Base-by-base conservation (phyloP, 2,113 vertebrate species). In the Beaufortia kweichowensis region DNA sequence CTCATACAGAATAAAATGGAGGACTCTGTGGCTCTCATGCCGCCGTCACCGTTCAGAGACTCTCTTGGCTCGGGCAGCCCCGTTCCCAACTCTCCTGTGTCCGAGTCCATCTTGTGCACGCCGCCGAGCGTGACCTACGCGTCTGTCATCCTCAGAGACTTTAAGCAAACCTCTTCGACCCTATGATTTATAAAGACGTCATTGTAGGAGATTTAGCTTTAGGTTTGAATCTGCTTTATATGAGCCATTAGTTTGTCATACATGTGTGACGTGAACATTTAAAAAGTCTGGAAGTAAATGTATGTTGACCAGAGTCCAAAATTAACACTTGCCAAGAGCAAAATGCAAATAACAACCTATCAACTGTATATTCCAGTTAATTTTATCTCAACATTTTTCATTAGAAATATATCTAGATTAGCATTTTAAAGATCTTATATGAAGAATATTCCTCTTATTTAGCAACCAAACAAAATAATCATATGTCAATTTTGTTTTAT, bases 81-180 rank as follows among this genome's bases (percentile, higher is more conserved):
- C 0, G 88, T 90, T 69, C 93, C 93, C 82, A 94, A 93, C 87
- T 98, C 96, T 0, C 96, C 97, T 0, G 87, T 95, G 84, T 98
- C 97, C 0, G 97, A 98, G 87, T 98, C 96, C 0, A 92, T 97
- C 76, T 86, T 98, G 81, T 96, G 95, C 92, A 93, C 90, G 0
- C 94, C 96, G 3, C 92, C 94, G 29, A 93, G 90, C 26, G 86
- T 92, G 76, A 91, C 91, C 73, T 98, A 98, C 2, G 94, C 96
- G 76, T 93, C 96, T 0, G 94, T 95, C 85, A 94, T 99, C 74
- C 91, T 98, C 81, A 90, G 88, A 84, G 96, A 99, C 92, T 96
- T 91, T 67, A 98, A 95, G 81, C 96, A 98, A 86, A 98, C 92
- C 86, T 97, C 95, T 0, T 99, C 97, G n/a, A 98, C 97, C 59